Evolutionary conservation across 2,797 vertebrate genomes (phyloP), one percentile per base, ranked within the genome.

Genomic region (Cyprinodon diabolis): DNA sequence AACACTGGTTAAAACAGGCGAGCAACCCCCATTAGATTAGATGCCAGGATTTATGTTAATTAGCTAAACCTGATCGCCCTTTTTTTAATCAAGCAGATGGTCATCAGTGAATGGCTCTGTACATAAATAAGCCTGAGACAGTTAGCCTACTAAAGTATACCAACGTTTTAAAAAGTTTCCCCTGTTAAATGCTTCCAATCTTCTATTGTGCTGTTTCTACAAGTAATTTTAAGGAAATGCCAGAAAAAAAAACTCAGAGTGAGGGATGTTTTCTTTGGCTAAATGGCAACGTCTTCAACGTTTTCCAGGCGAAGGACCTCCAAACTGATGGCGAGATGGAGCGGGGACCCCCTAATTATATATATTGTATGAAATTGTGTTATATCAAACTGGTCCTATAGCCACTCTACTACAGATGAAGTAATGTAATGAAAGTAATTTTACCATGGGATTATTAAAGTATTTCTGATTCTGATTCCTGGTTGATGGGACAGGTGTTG

Each of bases 1-100:
- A n/a, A n/a, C n/a, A n/a, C n/a, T n/a, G n/a, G 30, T 43, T 45
- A 14, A 54, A 8, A 54, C 15, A 60, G 25, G 17, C 37, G n/a
- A 58, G 7, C n/a, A 43, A 81, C 11, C 35, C 23, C 30, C 62
- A 70, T 0, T n/a, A 40, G 58, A 71, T 65, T 66, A 21, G 23
- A 72, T 43, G 63, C 30, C 55, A 71, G 47, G 69, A 67, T 47
- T 17, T 17, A 55, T 66, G 43, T 57, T 71, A 67, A 52, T 75
- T 43, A 57, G n/a, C n/a, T 15, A 45, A 8, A 66, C 25, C 49
- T 49, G 67, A 67, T 55, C 23, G 4, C 54, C 35, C 58, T 19
- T 72, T 65, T 54, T 21, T 60, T 5, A 17, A 60, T 58, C 25
- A 13, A 37, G 37, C 37, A 68, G 62, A 68, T 58, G 35, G 25